These are phyloP conservation scores for Plemyria rubiginata DNA, from an alignment of 2,888 invertebrate genomes.

Conservation along the genomic window DNA sequence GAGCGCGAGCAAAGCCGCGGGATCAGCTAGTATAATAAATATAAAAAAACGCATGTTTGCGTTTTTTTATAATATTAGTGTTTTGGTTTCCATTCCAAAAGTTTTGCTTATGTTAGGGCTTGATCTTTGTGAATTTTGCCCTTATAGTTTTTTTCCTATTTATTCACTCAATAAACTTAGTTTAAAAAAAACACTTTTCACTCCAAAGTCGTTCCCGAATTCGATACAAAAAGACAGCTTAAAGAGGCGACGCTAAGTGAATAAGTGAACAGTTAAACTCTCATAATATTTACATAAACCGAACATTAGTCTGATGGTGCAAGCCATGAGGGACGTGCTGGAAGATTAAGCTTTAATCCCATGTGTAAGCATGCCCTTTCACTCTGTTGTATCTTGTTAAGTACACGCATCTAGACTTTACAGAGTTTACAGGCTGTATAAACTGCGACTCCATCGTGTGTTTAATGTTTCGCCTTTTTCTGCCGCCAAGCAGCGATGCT, in stretches of 20 bases:
- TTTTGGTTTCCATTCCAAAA: too few species aligned
- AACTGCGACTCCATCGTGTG: too few species aligned
- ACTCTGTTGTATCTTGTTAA: not conserved
- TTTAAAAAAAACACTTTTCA: constrained; percentile 56
- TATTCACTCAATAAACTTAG: constrained; percentile 28
- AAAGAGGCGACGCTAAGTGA: constrained; percentile 77
- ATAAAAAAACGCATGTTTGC: too few species aligned
- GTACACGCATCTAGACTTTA: too few species aligned
- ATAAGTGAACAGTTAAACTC: constrained; percentile 84
- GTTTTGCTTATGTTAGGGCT: too few species aligned
- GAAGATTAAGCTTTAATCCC: constrained; percentile 17
- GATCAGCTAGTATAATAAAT: too few species aligned
- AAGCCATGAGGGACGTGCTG: constrained; percentile 53
- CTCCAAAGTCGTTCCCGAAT: constrained; percentile 36
- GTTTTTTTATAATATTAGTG: too few species aligned
- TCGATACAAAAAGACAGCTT: constrained; percentile 74
- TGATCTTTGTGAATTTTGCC: not conserved
- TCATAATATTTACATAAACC: constrained; percentile 82
- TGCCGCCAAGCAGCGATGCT: too few species aligned
- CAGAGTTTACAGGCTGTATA: too few species aligned
- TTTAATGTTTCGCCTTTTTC: too few species aligned
- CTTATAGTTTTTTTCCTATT: not conserved
- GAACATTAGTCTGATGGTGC: constrained; percentile 71
- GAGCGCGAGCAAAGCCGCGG: too few species aligned
- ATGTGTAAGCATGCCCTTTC: not conserved